Conservation (phyloP, 2,888 invertebrate genomes). For the Eulithis testata region DNA sequence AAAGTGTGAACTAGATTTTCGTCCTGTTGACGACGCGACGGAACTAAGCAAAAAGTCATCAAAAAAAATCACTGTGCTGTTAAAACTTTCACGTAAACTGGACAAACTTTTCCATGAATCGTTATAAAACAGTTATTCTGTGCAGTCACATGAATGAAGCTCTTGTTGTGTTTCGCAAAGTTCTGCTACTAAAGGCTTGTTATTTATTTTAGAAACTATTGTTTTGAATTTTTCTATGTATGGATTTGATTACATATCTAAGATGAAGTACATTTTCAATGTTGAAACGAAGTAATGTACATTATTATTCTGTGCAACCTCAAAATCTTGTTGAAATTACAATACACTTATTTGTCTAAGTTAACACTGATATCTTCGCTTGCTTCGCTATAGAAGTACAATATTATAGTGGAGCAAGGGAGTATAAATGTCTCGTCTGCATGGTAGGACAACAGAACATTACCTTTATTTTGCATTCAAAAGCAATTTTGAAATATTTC, state of each 20-base stretch:
- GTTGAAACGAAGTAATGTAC: too few species aligned
- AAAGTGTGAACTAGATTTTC: conserved; percentile 54
- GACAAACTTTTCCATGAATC: conserved; percentile 58
- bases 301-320: too few species aligned
- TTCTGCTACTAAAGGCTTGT: conserved; percentile 1
- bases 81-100: conserved; percentile 70
- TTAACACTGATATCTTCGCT: too few species aligned
- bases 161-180: conserved; percentile 20
- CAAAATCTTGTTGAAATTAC: too few species aligned
- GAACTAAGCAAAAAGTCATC: conserved; percentile 56
- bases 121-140: conserved; percentile 49
- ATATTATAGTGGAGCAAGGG: too few species aligned
- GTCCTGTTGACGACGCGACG: conserved; percentile 43
- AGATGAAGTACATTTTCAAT: too few species aligned
- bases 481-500: conserved; percentile 28
- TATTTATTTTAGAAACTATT: background rate
- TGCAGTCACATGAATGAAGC: conserved; percentile 27
- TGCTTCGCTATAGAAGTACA: too few species aligned
- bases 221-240: too few species aligned
- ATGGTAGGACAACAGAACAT: too few species aligned
- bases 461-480: conserved; percentile 15
- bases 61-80: conserved; percentile 62
- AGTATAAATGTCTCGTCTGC: too few species aligned
- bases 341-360: too few species aligned
- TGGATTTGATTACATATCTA: too few species aligned